Evolutionary conservation across 2,888 invertebrate genomes (phyloP).

Genomic region (Platycheirus rosarum): DNA sequence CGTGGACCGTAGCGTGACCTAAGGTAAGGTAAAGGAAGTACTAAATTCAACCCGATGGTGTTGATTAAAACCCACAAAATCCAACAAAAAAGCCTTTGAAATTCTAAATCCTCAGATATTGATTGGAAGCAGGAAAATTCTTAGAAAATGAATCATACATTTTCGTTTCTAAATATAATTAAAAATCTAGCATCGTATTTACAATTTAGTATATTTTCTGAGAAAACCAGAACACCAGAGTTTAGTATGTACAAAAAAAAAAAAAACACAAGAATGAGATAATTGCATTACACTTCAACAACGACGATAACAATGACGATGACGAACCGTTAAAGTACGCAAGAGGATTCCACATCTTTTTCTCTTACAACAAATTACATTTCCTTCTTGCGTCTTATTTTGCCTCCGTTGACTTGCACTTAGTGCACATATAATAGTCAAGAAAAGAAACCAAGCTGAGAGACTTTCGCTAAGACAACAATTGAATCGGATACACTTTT

Average conservation of each 20-base stretch:
- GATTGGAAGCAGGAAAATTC: too few species aligned
- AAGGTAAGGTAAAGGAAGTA: too few species aligned
- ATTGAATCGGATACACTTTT: slow-evolving; percentile 40
- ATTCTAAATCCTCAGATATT: too few species aligned
- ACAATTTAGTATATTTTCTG: slow-evolving; percentile 6
- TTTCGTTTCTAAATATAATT: neutral
- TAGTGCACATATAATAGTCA: neutral
- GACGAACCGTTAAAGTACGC: slow-evolving; percentile 16
- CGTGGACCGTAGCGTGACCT: too few species aligned
- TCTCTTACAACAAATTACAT: neutral
- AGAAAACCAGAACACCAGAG: slow-evolving; percentile 26
- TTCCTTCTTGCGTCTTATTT: slow-evolving; percentile 1
- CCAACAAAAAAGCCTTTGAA: too few species aligned
- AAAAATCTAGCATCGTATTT: slow-evolving; percentile 5
- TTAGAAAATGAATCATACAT: too few species aligned
- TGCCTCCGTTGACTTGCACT: slow-evolving; percentile 26
- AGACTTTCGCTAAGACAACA: slow-evolving; percentile 42
- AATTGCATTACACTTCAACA: slow-evolving; percentile 32
- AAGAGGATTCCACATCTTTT: slow-evolving; percentile 17
- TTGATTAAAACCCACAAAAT: too few species aligned
- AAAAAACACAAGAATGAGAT: slow-evolving; percentile 23
- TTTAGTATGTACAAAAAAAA: neutral
- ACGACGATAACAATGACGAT: slow-evolving; percentile 15
- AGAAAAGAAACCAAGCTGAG: slow-evolving; percentile 7
- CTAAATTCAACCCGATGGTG: too few species aligned